Percentiles rank a stretch among this genome's conserved stretches.
Evolutionary conservation across 1,140 invertebrate species (phyloP).

Genomic region (Potamilus streckersoni): DNA sequence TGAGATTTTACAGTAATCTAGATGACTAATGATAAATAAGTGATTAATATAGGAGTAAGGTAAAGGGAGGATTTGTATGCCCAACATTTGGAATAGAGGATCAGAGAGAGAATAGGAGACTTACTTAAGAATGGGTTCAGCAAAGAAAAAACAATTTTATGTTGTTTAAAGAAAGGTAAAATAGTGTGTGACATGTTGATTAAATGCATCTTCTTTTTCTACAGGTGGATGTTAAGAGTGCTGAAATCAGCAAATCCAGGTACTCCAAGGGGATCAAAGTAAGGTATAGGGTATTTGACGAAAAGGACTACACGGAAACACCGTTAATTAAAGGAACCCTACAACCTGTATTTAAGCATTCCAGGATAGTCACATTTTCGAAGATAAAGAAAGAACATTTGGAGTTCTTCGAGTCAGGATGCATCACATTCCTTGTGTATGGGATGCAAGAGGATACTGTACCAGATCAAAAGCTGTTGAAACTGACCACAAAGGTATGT

Average conservation of each 20-base stretch:
- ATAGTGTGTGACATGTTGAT: too few species aligned
- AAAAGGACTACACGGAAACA: slow-evolving; percentile 57
- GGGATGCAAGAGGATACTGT: slow-evolving; percentile 63
- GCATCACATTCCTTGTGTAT: slow-evolving; percentile 65
- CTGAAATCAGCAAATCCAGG: slow-evolving; percentile 60
- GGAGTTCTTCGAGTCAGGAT: slow-evolving; percentile 64
- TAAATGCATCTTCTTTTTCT: too few species aligned
- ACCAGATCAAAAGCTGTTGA: slow-evolving; percentile 58
- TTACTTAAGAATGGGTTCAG: too few species aligned
- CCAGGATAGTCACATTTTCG: slow-evolving; percentile 52
- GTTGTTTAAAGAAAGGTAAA: too few species aligned
- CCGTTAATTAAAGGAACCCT: slow-evolving; percentile 55
- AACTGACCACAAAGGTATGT: slow-evolving; percentile 64
- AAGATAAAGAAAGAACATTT: slow-evolving; percentile 61
- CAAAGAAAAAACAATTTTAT: too few species aligned
- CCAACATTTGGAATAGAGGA: too few species aligned
- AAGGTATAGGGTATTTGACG: slow-evolving; percentile 56
- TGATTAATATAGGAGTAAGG: too few species aligned
- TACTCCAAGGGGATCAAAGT: slow-evolving; percentile 63
- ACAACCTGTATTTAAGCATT: slow-evolving; percentile 62
- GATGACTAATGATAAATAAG: too few species aligned
- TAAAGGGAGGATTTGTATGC: too few species aligned
- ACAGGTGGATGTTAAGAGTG: slow-evolving; percentile 53
- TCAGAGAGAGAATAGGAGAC: too few species aligned
- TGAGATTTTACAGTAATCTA: too few species aligned